Evolutionary conservation across 2,888 invertebrate genomes (phyloP), one percentile per base, ranked within the genome.

Genomic region (Drepanosiphum platanoidis): DNA sequence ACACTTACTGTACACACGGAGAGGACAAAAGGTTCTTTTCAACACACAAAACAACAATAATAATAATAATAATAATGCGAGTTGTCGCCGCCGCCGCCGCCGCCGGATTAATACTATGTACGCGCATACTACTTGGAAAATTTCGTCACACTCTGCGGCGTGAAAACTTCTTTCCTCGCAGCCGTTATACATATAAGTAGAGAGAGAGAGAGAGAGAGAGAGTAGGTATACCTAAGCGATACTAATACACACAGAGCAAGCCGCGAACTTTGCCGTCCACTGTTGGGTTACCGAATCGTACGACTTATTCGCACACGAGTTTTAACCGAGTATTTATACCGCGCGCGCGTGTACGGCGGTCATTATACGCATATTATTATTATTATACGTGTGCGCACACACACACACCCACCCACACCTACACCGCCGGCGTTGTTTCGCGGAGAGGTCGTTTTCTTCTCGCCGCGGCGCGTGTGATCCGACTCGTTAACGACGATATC

Each of bases 361-460:
- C 72, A 42, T 72, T 72, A 72, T n/a, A 39, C 13, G 11, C 42
- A n/a, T n/a, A n/a, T n/a, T n/a, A n/a, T n/a, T n/a, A n/a, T n/a
- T n/a, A n/a, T n/a, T 8, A 42, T 42, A 42, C 11, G 42, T 9
- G 13, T 9, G 42, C 52, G 52, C 5, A 22, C 52, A 22, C 22
- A 13, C 22, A 42, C 42, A 42, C 42, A 42, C 42, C 11, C 11
- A 9, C 7, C 7, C 7, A 42, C 11, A 42, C 42, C 42, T 42
- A 42, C 42, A 42, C 52, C n/a, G n/a, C n/a, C n/a, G n/a, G 34
- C 15, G n/a, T 13, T 74, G 42, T 72, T 42, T 42, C 52, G 58
- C 75, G 58, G n/a, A 75, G 34, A 75, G 58, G 58, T n/a, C n/a
- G n/a, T 75, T 75, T 74, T 58, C 77, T 77, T 22, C n/a, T n/a